A percentile compares a stretch with the other conserved stretches of the same genome.
These are phyloP conservation scores for Parthenolecanium corni DNA, from an alignment of 2,888 invertebrate genomes.

Conservation along the genomic window DNA sequence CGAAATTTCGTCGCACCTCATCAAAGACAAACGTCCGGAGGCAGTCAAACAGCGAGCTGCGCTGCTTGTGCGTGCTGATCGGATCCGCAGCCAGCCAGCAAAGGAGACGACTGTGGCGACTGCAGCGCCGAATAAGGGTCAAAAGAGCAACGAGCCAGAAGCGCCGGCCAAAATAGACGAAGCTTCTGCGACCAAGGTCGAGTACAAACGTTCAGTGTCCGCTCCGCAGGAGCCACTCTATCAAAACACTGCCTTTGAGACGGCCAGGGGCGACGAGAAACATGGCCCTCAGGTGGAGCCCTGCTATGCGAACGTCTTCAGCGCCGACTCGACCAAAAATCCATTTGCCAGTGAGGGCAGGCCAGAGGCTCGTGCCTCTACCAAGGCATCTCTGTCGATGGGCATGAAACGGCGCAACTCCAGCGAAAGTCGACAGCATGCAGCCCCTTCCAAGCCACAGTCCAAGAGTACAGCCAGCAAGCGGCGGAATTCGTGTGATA, in stretches of 20 bases:
- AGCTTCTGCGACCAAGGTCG: neutral
- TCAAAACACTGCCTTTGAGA: slow-evolving; percentile 2
- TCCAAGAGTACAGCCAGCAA: neutral
- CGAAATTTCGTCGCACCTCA: slow-evolving; percentile 16
- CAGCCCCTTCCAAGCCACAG: neutral
- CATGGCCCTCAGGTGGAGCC: neutral
- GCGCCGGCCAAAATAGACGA: neutral
- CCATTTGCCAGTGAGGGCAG: neutral
- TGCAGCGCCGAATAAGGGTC: neutral
- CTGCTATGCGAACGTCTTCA: slow-evolving; percentile 1
- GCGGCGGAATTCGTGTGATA: slow-evolving; percentile 13
- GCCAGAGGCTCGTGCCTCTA: neutral
- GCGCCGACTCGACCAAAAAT: neutral
- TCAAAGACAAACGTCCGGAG: slow-evolving; percentile 18
- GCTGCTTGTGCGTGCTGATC: slow-evolving; percentile 22
- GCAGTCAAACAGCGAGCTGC: slow-evolving; percentile 25
- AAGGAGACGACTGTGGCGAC: neutral
- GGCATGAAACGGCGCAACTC: neutral
- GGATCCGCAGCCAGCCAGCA: slow-evolving; percentile 3
- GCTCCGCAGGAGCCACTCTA: slow-evolving; percentile 9
- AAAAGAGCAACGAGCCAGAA: neutral
- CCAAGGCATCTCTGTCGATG: neutral
- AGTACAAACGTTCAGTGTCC: slow-evolving; percentile 14
- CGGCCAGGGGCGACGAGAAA: neutral
- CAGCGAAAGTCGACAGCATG: neutral